phyloP scores from a whole-genome alignment of 2,113 vertebrate species.

The Apteryx owenii region DNA sequence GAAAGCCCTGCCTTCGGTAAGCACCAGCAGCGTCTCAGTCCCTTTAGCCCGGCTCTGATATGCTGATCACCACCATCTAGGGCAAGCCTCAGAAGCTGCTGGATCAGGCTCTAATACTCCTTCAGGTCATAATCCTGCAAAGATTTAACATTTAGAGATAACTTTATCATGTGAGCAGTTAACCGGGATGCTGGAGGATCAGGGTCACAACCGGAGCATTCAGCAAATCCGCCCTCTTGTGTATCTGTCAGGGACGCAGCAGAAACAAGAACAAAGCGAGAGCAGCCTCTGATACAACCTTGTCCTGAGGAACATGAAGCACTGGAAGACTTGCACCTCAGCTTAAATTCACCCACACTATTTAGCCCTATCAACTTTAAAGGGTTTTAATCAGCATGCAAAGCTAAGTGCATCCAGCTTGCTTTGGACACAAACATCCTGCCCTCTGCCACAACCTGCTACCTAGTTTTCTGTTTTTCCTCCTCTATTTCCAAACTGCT shows the following conservation, averaged over 20 bases:
- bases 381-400: slow-evolving; percentile 1
- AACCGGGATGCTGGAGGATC: slow-evolving; percentile 10
- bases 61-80: slow-evolving; percentile 40
- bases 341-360: neutral
- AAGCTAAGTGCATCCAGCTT: neutral
- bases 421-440: neutral
- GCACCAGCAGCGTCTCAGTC: slow-evolving; percentile 21
- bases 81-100: slow-evolving; percentile 52
- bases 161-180: slow-evolving; percentile 52
- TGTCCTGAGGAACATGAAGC: neutral
- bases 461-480: neutral
- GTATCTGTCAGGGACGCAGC: neutral
- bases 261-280: neutral
- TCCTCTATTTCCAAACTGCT: neutral
- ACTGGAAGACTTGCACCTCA: neutral
- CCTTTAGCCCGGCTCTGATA: slow-evolving; percentile 2
- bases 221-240: neutral
- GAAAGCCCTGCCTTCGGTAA: neutral
- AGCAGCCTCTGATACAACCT: neutral
- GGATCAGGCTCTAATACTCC: slow-evolving; percentile 49
- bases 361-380: slow-evolving; percentile 6
- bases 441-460: neutral
- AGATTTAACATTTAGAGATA: slow-evolving; percentile 54
- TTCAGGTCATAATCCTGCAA: slow-evolving; percentile 46
- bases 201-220: neutral